Percentiles rank a stretch among this genome's conserved stretches.
phyloP scores from a whole-genome alignment of 2,888 invertebrate species.

The Microplitis deprimator region DNA sequence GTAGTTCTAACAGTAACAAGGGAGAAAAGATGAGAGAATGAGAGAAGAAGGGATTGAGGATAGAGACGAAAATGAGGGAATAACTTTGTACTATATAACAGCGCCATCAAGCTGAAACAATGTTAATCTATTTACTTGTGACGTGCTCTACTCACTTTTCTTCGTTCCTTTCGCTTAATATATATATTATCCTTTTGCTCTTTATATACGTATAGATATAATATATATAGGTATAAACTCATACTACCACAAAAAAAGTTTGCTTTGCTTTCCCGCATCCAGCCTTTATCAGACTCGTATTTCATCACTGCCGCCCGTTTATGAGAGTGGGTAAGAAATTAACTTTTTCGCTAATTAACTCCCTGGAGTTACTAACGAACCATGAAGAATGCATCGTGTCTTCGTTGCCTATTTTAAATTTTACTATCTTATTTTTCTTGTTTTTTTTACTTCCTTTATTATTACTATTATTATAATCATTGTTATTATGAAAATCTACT shows the following conservation, averaged over 20 bases:
- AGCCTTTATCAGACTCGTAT: slow-evolving; percentile 69
- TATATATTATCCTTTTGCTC: not conserved
- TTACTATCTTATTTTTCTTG: not conserved
- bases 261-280: slow-evolving; percentile 61
- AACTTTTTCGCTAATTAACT: slow-evolving; percentile 71
- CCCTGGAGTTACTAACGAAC: slow-evolving; percentile 68
- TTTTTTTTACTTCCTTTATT: not conserved
- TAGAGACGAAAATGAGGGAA: slow-evolving; percentile 14
- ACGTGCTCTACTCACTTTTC: slow-evolving; percentile 47
- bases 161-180: slow-evolving; percentile 29
- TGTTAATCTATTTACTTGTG: slow-evolving; percentile 66
- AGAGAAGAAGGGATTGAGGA: slow-evolving; percentile 1
- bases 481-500: too few species aligned
- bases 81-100: slow-evolving; percentile 31
- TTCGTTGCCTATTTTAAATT: slow-evolving; percentile 20
- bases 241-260: slow-evolving; percentile 52
- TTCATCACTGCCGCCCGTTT: slow-evolving; percentile 67
- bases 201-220: too few species aligned
- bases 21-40: not conserved
- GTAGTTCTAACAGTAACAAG: not conserved
- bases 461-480: not conserved
- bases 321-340: slow-evolving; percentile 66
- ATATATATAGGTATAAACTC: slow-evolving; percentile 2
- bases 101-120: slow-evolving; percentile 58
- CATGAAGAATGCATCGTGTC: slow-evolving; percentile 57